Evolutionary conservation across 1,140 invertebrate genomes (phyloP), one percentile per base, ranked within the genome.

Genomic region (Periplaneta americana): DNA sequence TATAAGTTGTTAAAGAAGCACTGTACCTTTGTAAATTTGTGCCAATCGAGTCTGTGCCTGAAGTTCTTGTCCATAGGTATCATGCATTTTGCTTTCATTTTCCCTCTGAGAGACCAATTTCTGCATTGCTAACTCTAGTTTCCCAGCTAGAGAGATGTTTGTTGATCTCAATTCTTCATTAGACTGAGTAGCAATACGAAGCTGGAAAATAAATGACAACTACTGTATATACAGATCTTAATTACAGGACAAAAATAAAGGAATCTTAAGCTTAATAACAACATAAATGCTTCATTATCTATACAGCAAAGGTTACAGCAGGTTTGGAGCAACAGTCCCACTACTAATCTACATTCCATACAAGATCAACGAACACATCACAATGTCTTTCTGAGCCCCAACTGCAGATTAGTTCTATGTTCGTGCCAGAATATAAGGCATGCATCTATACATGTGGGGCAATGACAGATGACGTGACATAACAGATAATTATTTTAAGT

Each of bases 41-140:
- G 95, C 92, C n/a, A 98, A 88, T 90, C 94, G 96, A 0, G 92
- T 93, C 88, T 97, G 96, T 0, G 95, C 93, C 83, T 93, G 90
- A 18, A 98, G 88, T 90, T 99, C 96, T 84, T 95, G 94, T 84
- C 94, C 92, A 85, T 94, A 97, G 48, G 94, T 94, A 84, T 96
- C 93, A 85, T 95, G 93, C 87, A 96, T 92, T 86, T 95, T 92
- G 22, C n/a, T 57, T 32, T 57, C 39, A 31, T 28, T 74, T 34
- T 80, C 79, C 28, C 37, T 11, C 34, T 80, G 36, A 1, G 39
- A 36, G 17, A 80, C 48, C 32, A 80, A 28, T 80, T 80, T 80
- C 32, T 39, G 36, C 66, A 80, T 34, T 15, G 66, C 37, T n/a
- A 91, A 86, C 94, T 92, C 75, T 91, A 87, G 81, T 92, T 91